Conservation (phyloP, 2,888 invertebrate genomes). For the Metacarcinus magister region DNA sequence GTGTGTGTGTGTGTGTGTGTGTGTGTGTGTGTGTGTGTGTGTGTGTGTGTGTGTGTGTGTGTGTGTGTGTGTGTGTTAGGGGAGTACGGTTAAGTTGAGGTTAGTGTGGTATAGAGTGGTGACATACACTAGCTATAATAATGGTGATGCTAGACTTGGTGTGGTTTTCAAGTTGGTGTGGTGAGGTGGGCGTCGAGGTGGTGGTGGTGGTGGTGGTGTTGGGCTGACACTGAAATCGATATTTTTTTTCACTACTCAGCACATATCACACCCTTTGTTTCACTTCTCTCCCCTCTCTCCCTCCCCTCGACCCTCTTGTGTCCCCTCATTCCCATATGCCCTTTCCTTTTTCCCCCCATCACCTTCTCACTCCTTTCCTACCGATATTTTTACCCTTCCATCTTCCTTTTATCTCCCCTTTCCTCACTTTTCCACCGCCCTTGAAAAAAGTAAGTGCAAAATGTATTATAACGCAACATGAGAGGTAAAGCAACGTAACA, state of each 20-base stretch:
- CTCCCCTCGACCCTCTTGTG: not conserved
- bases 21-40: slow-evolving; percentile 26
- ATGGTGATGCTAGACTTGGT: not conserved
- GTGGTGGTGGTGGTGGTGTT: not conserved
- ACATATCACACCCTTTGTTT: slow-evolving; percentile 26
- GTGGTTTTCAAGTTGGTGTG: not conserved
- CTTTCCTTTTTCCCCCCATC: not conserved
- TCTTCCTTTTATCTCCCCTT: not conserved
- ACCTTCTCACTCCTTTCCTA: not conserved
- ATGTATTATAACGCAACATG: no score
- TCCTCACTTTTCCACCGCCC: not conserved
- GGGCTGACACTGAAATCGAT: not conserved
- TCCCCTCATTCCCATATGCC: not conserved
- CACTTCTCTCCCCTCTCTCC: slow-evolving; percentile 18
- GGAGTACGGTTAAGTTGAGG: not conserved
- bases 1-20: not conserved
- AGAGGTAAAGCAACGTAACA: no score
- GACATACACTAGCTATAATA: not conserved
- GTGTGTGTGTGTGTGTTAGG: not conserved
- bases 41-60: slow-evolving; percentile 26
- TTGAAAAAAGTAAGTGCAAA: not conserved
- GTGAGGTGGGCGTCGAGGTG: not conserved
- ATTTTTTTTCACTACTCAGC: not conserved
- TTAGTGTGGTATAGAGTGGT: not conserved
- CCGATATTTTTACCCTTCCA: not conserved